Base-by-base conservation (phyloP, 2,797 vertebrate genomes). In the Rhinatrema bivittatum region DNA sequence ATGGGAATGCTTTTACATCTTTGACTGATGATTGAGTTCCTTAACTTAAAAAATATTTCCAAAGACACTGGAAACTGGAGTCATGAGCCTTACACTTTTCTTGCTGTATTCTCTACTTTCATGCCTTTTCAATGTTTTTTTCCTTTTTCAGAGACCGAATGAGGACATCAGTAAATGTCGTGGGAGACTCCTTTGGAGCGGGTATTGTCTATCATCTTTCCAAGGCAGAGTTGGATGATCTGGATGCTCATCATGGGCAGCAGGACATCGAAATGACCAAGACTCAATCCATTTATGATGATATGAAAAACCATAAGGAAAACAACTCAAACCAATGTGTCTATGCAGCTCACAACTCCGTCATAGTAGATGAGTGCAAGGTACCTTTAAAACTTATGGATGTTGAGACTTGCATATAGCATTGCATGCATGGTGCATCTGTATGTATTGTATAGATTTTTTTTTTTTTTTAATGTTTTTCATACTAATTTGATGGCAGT, bases 261-360 rank as follows among this genome's bases (percentile, higher is more conserved):
- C 94, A 98, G 60, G 93, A 95, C 69, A 92, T 94, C 5, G 94
- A 96, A 83, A 92, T 96, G 91, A 91, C 87, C 62, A 98, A 99
- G 86, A 94, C 91, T 65, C 90, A 77, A 36, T 92, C 91, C 47
- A 87, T 91, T 60, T 95, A 93, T 27, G 94, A 97, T 0, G 95
- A 96, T 68, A 86, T 94, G 83, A 98, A 97, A 88, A 97, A 94
- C 76, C 93, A 97, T 52, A 91, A 93, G 52, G 95, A 97, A 83
- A 98, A 94, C 85, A 97, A 92, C 89, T 93, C 94, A 74, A 97
- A 93, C 80, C 94, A 96, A 74, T 94, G 93, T 81, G 91, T 97
- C 79, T 87, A 95, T 85, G 85, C 87, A 33, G 89, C 91, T 85
- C 91, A 97, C 86, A 95, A 91, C 88, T 91, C 94, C 70, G 86